phyloP scores from a whole-genome alignment of 2,797 vertebrate genomes.

The Xenopus petersii region DNA sequence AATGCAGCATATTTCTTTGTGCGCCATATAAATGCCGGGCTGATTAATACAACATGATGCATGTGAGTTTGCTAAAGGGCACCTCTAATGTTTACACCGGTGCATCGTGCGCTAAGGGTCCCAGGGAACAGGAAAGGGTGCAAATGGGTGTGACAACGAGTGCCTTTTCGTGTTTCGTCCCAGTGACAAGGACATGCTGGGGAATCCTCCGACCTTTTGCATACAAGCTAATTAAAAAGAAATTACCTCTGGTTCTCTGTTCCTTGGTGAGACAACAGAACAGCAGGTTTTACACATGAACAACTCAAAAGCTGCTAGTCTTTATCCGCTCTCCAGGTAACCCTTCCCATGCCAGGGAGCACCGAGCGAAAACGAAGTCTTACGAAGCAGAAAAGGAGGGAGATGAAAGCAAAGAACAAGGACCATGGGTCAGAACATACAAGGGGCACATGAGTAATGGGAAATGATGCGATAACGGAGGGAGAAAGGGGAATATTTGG shows the following conservation, averaged over 20 bases:
- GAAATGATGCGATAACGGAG: neutral
- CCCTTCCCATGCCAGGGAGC: neutral
- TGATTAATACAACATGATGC: conserved; percentile 39
- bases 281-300: conserved; percentile 41
- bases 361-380: neutral
- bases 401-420: neutral
- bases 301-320: conserved; percentile 10
- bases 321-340: conserved; percentile 18
- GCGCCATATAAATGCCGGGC: conserved; percentile 26
- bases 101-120: conserved; percentile 9
- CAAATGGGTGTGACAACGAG: conserved; percentile 27
- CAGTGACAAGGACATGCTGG: conserved; percentile 39
- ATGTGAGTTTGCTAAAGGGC: conserved; percentile 39
- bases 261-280: conserved; percentile 35
- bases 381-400: neutral
- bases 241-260: conserved; percentile 40
- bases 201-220: conserved; percentile 46
- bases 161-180: conserved; percentile 11
- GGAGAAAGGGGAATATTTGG: neutral
- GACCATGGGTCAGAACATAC: neutral
- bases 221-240: conserved; percentile 47
- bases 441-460: no score
- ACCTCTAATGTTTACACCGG: conserved; percentile 32
- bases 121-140: neutral
- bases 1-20: conserved; percentile 30